Base-by-base conservation (phyloP, 1,140 invertebrate species). In the Calosoma granatense region DNA sequence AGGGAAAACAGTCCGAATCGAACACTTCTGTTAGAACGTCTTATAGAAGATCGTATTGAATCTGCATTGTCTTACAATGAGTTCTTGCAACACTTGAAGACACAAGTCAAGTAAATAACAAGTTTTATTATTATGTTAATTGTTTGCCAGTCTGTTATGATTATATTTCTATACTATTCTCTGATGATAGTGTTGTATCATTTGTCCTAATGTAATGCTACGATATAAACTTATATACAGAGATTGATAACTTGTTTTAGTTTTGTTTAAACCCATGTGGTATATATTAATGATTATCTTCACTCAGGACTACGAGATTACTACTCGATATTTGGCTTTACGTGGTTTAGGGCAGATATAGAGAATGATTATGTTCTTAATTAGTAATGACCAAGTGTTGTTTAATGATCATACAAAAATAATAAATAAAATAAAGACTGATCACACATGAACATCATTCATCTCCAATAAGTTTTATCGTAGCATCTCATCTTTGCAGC, bases 11-110 rank as follows among this genome's bases (percentile, higher is more conserved):
- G 91, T 67, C 87, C 86, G 57, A 80, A 84, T 51, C 80, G 90
- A 60, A 78, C 80, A 39, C 68, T 85, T 57, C 97, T 99, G 73
- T 83, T 92, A 20, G 90, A 96, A 61, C 83, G 85, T 62, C 79
- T 99, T 63, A 80, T 97, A 20, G 96, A 99, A 74, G 97, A 99
- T 75, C 80, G 94, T 67, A 86, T 89, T 60, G 95, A 98, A 73
- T 88, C 87, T 59, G 86, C 91, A 51, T 84, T 96, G 72, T 95
- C 92, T 63, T 98, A 98, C 74, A 92, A 94, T 73, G 97, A 99
- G 82, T 99, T 98, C 76, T 79, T 99, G 68, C 94, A 98, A 74
- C 92, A 97, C 76, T 76, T 99, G 58, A 92, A 94, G 74, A 84
- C 83, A 65, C 90, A 94, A 75, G 81, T 96, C 66, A 95, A 92